A percentile compares a stretch with the other conserved stretches of the same genome.
These are phyloP conservation scores for Tetragnatha montana DNA, from an alignment of 2,888 invertebrate species.

Conservation along the genomic window DNA sequence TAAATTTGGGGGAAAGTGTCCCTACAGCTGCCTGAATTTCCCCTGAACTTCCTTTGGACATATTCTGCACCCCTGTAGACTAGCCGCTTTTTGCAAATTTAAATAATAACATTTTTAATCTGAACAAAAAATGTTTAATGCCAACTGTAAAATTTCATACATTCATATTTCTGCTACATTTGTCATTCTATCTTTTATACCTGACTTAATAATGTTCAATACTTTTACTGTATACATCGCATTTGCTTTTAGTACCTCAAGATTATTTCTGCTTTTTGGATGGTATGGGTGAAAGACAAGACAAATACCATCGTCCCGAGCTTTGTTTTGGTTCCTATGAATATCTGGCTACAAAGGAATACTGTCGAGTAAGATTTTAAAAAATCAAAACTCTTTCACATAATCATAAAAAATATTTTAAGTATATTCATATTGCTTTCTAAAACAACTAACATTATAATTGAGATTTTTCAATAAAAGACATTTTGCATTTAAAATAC, in stretches of 20 bases:
- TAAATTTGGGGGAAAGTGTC: too few relatives aligned
- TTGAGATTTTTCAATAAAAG: not conserved
- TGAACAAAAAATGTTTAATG: too few relatives aligned
- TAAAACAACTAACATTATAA: not conserved
- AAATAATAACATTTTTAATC: too few relatives aligned
- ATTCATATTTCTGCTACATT: not conserved
- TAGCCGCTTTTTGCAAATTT: too few relatives aligned
- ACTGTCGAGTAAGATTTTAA: constrained; percentile 87
- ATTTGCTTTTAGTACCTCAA: constrained; percentile 85
- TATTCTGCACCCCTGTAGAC: too few relatives aligned
- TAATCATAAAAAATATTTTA: not conserved
- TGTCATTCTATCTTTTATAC: not conserved
- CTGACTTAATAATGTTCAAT: not conserved
- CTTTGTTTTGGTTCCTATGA: constrained; percentile 96
- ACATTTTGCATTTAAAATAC: too few relatives aligned
- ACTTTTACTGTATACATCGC: constrained; percentile 85
- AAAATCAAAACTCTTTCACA: too few relatives aligned
- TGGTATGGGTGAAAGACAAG: constrained; percentile 90
- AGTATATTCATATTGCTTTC: not conserved
- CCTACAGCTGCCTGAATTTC: too few relatives aligned
- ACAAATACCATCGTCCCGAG: constrained; percentile 92
- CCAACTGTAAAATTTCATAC: not conserved
- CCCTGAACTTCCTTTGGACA: too few relatives aligned
- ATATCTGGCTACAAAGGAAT: constrained; percentile 96
- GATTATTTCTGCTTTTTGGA: constrained; percentile 97